Percentiles rank a stretch among this genome's conserved stretches.
Evolutionary conservation across 2,113 vertebrate genomes (phyloP).

Genomic region (Lontra canadensis): DNA sequence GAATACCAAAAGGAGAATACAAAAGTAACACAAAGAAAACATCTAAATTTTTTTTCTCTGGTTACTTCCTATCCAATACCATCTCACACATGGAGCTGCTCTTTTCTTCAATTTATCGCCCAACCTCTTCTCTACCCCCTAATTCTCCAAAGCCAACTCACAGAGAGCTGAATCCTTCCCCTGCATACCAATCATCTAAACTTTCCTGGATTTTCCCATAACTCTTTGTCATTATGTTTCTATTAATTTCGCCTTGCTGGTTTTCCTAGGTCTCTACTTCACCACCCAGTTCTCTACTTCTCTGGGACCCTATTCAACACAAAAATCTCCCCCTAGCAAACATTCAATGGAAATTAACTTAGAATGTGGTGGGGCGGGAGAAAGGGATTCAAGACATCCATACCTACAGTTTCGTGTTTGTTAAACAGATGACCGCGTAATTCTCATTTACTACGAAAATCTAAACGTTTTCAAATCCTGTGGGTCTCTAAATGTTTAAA

Average conservation of each 20-base stretch:
- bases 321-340: background rate
- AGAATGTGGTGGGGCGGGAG: background rate
- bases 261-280: background rate
- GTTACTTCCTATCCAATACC: background rate
- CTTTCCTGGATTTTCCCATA: background rate
- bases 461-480: background rate
- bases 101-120: background rate
- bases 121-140: background rate
- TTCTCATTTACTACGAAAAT: background rate
- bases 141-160: background rate
- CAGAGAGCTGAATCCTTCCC: background rate
- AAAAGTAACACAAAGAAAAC: background rate
- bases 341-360: background rate
- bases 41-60: background rate
- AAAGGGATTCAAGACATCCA: background rate
- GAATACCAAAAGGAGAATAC: background rate
- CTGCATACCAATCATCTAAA: background rate
- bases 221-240: background rate
- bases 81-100: background rate
- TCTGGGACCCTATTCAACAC: background rate
- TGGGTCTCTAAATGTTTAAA: background rate
- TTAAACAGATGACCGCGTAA: background rate
- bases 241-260: background rate
- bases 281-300: no score
- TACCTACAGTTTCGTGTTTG: background rate